Conservation (phyloP, 2,797 vertebrate genomes). For the Ispidina picta region DNA sequence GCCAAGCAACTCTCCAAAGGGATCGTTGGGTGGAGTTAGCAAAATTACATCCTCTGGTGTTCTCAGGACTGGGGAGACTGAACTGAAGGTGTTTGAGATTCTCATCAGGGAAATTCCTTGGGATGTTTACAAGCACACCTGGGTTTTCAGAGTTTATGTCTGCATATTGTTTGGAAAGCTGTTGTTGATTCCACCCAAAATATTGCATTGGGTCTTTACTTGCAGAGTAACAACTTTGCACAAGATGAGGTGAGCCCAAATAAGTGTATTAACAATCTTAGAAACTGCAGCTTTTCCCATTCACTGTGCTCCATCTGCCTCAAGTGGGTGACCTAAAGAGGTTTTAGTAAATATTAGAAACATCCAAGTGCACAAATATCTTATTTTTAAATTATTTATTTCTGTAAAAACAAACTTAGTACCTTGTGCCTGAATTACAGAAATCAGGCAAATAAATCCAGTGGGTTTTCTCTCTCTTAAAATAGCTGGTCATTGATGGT, state of each 20-base stretch:
- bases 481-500: neutral
- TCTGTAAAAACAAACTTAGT: neutral
- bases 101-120: neutral
- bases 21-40: neutral
- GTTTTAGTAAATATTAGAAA: neutral
- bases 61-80: neutral
- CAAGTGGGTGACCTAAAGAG: neutral
- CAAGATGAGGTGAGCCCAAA: neutral
- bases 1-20: neutral
- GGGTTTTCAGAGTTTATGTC: neutral
- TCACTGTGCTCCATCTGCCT: neutral
- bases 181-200: neutral
- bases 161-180: neutral
- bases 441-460: neutral
- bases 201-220: neutral
- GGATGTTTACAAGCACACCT: neutral
- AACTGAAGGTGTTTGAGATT: neutral
- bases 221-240: neutral
- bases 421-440: neutral
- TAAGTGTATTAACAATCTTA: neutral
- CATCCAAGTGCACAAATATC: neutral
- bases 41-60: neutral
- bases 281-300: neutral
- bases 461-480: neutral
- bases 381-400: no score